A percentile compares a stretch with the other conserved stretches of the same genome.
phyloP scores from a whole-genome alignment of 2,888 invertebrate species.

The Diplazon laetatorius region DNA sequence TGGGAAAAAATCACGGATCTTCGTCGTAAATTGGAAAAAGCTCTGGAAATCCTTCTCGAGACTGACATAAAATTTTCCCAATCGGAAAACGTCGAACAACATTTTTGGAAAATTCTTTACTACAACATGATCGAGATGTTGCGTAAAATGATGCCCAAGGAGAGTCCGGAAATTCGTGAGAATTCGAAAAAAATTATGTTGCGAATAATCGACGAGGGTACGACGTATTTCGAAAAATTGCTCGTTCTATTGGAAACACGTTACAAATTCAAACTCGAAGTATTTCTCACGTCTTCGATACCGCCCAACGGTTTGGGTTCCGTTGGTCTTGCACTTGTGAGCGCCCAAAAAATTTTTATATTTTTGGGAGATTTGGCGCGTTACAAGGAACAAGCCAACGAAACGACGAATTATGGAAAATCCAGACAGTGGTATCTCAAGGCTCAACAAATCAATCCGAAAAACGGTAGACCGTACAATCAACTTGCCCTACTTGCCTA shows the following conservation, averaged over 20 bases:
- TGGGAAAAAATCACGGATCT: slow-evolving; percentile 87
- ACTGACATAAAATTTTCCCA: slow-evolving; percentile 94
- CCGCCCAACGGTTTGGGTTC: slow-evolving; percentile 87
- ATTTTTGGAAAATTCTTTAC: slow-evolving; percentile 95
- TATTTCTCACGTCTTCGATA: slow-evolving; percentile 83
- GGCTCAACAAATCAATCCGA: slow-evolving; percentile 96
- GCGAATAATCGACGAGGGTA: slow-evolving; percentile 91
- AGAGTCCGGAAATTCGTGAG: slow-evolving; percentile 86
- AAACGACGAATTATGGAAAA: slow-evolving; percentile 91
- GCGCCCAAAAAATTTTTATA: slow-evolving; percentile 93
- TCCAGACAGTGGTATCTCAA: slow-evolving; percentile 95
- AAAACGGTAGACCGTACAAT: slow-evolving; percentile 97
- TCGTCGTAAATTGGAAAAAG: slow-evolving; percentile 87
- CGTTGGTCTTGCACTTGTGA: slow-evolving; percentile 90
- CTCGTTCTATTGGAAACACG: slow-evolving; percentile 89
- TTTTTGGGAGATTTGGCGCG: slow-evolving; percentile 96
- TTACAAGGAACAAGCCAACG: slow-evolving; percentile 93
- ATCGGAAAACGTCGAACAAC: slow-evolving; percentile 93
- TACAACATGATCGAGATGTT: slow-evolving; percentile 94
- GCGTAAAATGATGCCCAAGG: slow-evolving; percentile 86
- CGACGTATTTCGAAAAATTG: slow-evolving; percentile 90
- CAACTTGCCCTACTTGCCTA: slow-evolving; percentile 96
- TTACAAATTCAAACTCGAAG: slow-evolving; percentile 88
- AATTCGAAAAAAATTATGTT: slow-evolving; percentile 87
- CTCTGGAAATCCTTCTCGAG: slow-evolving; percentile 87